Conservation (phyloP, 2,888 invertebrate genomes). For the Altica lythri region DNA sequence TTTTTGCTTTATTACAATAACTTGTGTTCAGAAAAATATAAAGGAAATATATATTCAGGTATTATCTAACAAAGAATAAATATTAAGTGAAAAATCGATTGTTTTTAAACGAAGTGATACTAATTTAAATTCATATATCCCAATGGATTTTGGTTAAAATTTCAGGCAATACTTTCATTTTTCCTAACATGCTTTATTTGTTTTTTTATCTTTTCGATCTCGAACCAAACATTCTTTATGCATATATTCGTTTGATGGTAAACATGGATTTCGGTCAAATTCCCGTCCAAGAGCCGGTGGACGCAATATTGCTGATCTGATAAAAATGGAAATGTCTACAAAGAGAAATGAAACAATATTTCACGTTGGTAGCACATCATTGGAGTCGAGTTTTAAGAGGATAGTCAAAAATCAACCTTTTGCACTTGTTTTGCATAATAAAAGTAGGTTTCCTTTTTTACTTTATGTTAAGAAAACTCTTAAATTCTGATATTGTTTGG, state of each 20-base stretch:
- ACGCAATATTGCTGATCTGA: conserved; percentile 19
- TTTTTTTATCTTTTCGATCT: not conserved
- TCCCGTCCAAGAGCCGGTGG: conserved; percentile 8
- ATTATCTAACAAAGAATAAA: no score
- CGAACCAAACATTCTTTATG: not conserved
- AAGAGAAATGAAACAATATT: conserved; percentile 24
- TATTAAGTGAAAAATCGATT: no score
- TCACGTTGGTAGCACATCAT: conserved; percentile 17
- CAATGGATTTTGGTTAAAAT: not conserved
- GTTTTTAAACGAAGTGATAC: no score
- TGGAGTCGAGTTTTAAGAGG: conserved; percentile 7
- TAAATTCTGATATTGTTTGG: no score
- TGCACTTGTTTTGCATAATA: no score
- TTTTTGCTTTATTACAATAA: no score
- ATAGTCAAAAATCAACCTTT: no score
- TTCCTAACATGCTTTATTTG: conserved; percentile 3
- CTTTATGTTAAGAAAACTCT: no score
- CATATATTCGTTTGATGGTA: conserved; percentile 5
- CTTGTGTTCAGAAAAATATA: no score
- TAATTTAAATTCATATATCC: no score
- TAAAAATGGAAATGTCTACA: conserved; percentile 20
- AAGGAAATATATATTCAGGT: no score
- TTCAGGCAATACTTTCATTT: not conserved
- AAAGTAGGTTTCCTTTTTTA: no score
- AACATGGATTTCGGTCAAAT: conserved; percentile 12